phyloP scores from a whole-genome alignment of 2,113 vertebrate genomes.

The Nyctereutes procyonoides region DNA sequence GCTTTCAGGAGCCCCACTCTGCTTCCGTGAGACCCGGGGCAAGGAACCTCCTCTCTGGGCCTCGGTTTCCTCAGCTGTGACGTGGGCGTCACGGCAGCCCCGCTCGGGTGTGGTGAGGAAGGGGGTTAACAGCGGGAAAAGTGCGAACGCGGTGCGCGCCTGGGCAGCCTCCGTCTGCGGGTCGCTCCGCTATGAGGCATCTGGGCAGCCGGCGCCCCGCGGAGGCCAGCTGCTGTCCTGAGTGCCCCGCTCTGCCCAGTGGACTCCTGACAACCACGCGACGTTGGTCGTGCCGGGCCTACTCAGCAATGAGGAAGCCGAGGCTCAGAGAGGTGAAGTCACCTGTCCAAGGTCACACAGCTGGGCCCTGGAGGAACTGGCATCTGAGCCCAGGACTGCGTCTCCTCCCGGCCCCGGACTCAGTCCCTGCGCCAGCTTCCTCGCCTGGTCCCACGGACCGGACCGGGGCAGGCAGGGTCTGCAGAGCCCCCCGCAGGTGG shows the following conservation, averaged over 20 bases:
- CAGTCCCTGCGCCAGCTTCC: background rate
- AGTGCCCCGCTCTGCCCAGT: background rate
- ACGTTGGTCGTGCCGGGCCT: background rate
- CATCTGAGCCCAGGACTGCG: background rate
- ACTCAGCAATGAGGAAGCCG: constrained; percentile 62
- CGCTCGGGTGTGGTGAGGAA: rapidly evolving
- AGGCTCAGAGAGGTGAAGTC: constrained; percentile 70
- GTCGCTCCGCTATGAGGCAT: background rate
- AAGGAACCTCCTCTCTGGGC: background rate
- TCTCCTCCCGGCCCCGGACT: background rate
- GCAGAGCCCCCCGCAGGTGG: background rate
- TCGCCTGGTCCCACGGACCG: background rate
- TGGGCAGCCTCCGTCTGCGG: rapidly evolving
- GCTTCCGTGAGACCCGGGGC: background rate
- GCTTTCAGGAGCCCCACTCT: background rate
- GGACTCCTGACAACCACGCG: background rate
- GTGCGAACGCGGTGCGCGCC: rapidly evolving
- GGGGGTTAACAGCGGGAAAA: rapidly evolving
- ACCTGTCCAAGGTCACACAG: constrained; percentile 32
- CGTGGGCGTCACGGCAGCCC: rapidly evolving
- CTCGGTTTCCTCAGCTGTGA: background rate
- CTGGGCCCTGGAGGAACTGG: background rate
- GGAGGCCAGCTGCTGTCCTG: rapidly evolving
- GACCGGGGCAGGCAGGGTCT: background rate
- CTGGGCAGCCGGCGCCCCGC: background rate